These are phyloP conservation scores for Cerastis leucographa DNA, from an alignment of 2,888 invertebrate genomes.

Conservation along the genomic window DNA sequence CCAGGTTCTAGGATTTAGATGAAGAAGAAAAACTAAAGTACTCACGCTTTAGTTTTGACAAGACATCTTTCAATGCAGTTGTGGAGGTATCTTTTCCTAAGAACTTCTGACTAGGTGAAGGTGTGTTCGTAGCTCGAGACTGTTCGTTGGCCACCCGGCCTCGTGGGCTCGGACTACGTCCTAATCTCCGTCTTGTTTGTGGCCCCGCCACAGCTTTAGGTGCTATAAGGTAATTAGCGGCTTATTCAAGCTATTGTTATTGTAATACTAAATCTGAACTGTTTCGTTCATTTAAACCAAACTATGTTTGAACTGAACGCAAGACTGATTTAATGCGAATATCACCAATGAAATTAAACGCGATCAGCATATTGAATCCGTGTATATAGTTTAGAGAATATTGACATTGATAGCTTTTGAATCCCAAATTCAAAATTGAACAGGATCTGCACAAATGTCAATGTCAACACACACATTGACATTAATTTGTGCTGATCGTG, in stretches of 20 bases:
- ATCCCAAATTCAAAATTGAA: background rate
- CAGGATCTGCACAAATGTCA: too few species aligned
- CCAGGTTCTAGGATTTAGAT: background rate
- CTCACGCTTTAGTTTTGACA: slow-evolving; percentile 83
- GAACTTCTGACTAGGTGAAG: slow-evolving; percentile 65
- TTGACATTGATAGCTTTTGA: background rate
- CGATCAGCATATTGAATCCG: background rate
- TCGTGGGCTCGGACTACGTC: slow-evolving; percentile 86
- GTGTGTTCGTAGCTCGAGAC: slow-evolving; percentile 83
- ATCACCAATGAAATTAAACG: background rate
- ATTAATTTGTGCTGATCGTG: background rate
- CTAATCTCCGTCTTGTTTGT: slow-evolving; percentile 79
- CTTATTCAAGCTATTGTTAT: background rate
- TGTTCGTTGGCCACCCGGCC: slow-evolving; percentile 72
- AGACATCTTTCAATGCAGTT: slow-evolving; percentile 75
- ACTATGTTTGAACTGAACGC: background rate
- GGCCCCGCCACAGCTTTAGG: slow-evolving; percentile 68
- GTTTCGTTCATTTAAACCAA: background rate
- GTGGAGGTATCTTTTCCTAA: slow-evolving; percentile 74
- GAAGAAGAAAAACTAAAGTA: slow-evolving; percentile 11
- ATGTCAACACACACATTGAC: too few species aligned
- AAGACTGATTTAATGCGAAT: background rate
- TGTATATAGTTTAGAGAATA: background rate
- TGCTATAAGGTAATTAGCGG: slow-evolving; percentile 48
- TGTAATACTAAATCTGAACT: background rate